Percentiles rank a stretch among this genome's conserved stretches.
These are phyloP conservation scores for Paradoxurus hermaphroditus DNA, from an alignment of 2,113 vertebrate species.

Conservation along the genomic window DNA sequence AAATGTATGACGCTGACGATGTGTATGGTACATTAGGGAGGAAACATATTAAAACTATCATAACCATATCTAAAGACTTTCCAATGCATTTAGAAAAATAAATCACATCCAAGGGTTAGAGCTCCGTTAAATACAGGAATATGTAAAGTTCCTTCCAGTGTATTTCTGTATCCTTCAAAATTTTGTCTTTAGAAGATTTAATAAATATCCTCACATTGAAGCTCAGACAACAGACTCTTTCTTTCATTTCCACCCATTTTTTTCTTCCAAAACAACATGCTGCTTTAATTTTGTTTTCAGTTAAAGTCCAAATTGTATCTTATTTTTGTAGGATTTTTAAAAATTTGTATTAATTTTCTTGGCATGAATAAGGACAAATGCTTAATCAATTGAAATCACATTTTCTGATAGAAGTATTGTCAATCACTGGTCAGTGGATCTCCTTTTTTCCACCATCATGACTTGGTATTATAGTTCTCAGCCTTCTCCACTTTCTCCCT, in stretches of 20 bases:
- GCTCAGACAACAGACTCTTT: not conserved
- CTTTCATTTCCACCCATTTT: not conserved
- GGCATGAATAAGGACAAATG: not conserved
- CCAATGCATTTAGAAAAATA: not conserved
- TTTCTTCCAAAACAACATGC: not conserved
- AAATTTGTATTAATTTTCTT: not conserved
- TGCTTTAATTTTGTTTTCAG: not conserved
- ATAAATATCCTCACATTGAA: not conserved
- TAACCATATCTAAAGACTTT: not conserved
- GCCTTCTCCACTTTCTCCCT: not conserved
- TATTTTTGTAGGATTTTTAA: not conserved
- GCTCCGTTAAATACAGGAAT: not conserved
- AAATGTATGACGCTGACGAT: not conserved
- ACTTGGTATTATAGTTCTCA: not conserved
- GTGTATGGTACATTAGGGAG: not conserved
- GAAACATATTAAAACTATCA: not conserved
- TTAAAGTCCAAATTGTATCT: not conserved
- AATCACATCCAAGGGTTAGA: not conserved
- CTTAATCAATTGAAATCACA: not conserved
- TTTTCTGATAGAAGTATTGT: not conserved
- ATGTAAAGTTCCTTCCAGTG: rapidly evolving
- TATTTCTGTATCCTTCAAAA: not conserved
- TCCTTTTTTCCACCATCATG: not conserved
- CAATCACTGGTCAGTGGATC: not conserved
- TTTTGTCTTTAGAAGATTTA: not conserved